phyloP scores from a whole-genome alignment of 2,888 invertebrate genomes.

The Lycaena phlaeas region DNA sequence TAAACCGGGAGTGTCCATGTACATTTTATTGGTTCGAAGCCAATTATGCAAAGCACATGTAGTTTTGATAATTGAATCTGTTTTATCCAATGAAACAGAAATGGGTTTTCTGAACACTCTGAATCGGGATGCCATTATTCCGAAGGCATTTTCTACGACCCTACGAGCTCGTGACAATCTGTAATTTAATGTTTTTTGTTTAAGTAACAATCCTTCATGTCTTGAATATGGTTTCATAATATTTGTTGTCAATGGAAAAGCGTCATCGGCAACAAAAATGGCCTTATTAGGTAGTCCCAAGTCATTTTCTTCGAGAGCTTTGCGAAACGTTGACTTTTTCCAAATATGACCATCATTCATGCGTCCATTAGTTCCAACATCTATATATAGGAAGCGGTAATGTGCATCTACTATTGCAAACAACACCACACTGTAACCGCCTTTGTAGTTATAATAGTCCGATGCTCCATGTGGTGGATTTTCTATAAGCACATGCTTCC shows the following conservation, averaged over 20 bases:
- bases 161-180: conserved; percentile 21
- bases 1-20: conserved; percentile 24
- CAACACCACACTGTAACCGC: conserved; percentile 22
- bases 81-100: conserved; percentile 20
- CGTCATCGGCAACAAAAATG: conserved; percentile 22
- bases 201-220: conserved; percentile 19
- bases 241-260: conserved; percentile 17
- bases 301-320: conserved; percentile 21
- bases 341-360: conserved; percentile 20
- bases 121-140: conserved; percentile 22
- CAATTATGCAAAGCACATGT: conserved; percentile 23
- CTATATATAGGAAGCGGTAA: conserved; percentile 20
- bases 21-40: conserved; percentile 16
- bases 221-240: conserved; percentile 22
- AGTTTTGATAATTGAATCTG: conserved; percentile 21
- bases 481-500: conserved; percentile 29
- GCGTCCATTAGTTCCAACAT: conserved; percentile 21
- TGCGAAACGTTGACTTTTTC: conserved; percentile 20
- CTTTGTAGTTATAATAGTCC: conserved; percentile 28
- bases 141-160: conserved; percentile 21
- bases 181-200: conserved; percentile 21
- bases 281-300: conserved; percentile 19
- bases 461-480: conserved; percentile 22
- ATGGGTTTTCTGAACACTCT: conserved; percentile 22
- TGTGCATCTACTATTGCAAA: conserved; percentile 23